Conservation (phyloP, 2,888 invertebrate genomes). For the Harpagoxenus sublaevis region DNA sequence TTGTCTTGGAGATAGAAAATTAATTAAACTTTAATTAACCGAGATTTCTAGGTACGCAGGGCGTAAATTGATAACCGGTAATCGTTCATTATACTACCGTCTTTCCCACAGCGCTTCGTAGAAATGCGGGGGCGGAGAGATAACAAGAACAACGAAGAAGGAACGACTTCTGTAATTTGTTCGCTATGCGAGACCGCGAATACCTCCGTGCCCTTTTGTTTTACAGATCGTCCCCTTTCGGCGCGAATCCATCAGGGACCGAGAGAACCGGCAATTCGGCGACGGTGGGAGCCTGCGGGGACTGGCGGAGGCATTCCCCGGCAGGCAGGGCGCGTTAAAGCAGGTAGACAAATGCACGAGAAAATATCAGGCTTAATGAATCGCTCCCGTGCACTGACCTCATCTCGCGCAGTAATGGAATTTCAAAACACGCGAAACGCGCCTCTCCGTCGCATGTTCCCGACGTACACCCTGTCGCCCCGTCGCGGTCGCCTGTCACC, state of each 20-base stretch:
- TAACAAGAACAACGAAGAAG: background rate
- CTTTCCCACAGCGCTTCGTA: background rate
- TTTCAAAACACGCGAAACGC: constrained; percentile 78
- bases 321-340: constrained; percentile 32
- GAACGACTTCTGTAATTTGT: constrained; percentile 16
- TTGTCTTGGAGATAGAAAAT: background rate
- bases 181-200: constrained; percentile 25
- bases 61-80: background rate
- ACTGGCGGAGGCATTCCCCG: constrained; percentile 31
- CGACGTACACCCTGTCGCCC: background rate
- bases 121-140: background rate
- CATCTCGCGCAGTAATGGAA: constrained; percentile 82
- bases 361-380: constrained; percentile 73
- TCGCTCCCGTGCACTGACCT: constrained; percentile 74
- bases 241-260: constrained; percentile 40
- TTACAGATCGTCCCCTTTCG: constrained; percentile 42
- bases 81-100: background rate
- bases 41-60: background rate
- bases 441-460: constrained; percentile 33
- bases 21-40: background rate
- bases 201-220: constrained; percentile 26
- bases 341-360: constrained; percentile 60
- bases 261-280: constrained; percentile 25
- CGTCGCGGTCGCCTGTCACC: background rate
- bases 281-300: constrained; percentile 14